These are phyloP conservation scores for Delphinus delphis DNA, from an alignment of 2,113 vertebrate species.

Conservation along the genomic window DNA sequence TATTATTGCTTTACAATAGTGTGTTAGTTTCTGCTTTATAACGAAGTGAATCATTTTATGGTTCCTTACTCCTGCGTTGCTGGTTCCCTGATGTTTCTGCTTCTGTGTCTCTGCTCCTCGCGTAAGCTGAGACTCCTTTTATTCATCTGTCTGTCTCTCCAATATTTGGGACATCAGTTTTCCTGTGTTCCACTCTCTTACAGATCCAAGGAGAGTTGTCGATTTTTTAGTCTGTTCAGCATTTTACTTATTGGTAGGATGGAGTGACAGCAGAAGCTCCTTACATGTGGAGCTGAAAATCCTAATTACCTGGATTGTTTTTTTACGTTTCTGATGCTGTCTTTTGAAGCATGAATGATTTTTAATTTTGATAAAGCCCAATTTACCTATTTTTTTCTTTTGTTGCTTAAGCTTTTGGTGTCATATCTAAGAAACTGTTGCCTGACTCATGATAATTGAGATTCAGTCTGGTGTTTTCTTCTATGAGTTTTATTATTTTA, in stretches of 20 bases:
- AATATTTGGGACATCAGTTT: too few relatives aligned
- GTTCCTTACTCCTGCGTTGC: not conserved
- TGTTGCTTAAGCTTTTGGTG: not conserved
- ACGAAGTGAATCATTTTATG: not conserved
- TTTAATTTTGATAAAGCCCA: not conserved
- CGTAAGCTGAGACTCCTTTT: not conserved
- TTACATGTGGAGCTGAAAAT: not conserved
- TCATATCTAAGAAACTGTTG: not conserved
- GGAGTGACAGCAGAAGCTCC: not conserved
- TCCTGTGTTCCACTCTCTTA: too few relatives aligned
- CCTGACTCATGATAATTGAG: not conserved
- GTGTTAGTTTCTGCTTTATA: too few relatives aligned
- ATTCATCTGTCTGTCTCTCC: not conserved
- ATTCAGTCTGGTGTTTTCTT: not conserved
- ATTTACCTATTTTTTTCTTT: not conserved
- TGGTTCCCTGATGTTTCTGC: not conserved
- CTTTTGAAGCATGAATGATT: not conserved
- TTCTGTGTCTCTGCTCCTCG: not conserved
- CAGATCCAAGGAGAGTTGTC: not conserved
- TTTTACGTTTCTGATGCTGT: not conserved
- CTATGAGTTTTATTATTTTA: not conserved
- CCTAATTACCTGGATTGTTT: not conserved
- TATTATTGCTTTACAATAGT: too few relatives aligned
- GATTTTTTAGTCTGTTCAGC: not conserved
- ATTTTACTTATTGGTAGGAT: not conserved